These are phyloP conservation scores for Apamea anceps DNA, from an alignment of 2,888 invertebrate genomes.

Conservation along the genomic window DNA sequence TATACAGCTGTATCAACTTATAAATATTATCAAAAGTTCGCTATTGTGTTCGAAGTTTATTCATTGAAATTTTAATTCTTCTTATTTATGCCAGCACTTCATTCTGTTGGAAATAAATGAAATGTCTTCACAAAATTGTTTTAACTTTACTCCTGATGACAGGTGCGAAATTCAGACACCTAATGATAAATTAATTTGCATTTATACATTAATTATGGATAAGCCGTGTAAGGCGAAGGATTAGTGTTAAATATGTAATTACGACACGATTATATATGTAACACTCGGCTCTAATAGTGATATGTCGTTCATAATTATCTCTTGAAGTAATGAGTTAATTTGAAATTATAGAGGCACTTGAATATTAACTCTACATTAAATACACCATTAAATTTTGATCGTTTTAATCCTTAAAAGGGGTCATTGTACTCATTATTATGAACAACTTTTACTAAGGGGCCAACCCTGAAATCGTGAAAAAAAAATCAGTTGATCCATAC, in stretches of 20 bases:
- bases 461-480: too few relatives aligned
- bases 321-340: slow-evolving; percentile 24
- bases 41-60: slow-evolving; percentile 8
- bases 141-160: background rate
- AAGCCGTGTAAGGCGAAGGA: slow-evolving; percentile 16
- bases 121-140: slow-evolving; percentile 12
- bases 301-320: slow-evolving; percentile 36
- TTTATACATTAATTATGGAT: slow-evolving; percentile 29
- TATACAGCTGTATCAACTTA: slow-evolving; percentile 30
- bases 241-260: slow-evolving; percentile 35
- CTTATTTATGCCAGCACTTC: slow-evolving; percentile 3
- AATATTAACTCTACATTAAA: slow-evolving; percentile 7
- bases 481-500: too few relatives aligned
- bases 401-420: too few relatives aligned
- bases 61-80: slow-evolving; percentile 12
- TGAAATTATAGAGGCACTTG: slow-evolving; percentile 28
- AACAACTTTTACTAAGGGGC: too few relatives aligned
- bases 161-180: background rate
- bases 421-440: too few relatives aligned
- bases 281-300: slow-evolving; percentile 37
- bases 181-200: slow-evolving; percentile 47
- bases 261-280: slow-evolving; percentile 33
- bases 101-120: slow-evolving; percentile 9
- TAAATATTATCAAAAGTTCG: slow-evolving; percentile 42
- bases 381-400: too few relatives aligned